Evolutionary conservation across 1,140 invertebrate genomes (phyloP), one percentile per base, ranked within the genome.

Genomic region (Maconellicoccus hirsutus): DNA sequence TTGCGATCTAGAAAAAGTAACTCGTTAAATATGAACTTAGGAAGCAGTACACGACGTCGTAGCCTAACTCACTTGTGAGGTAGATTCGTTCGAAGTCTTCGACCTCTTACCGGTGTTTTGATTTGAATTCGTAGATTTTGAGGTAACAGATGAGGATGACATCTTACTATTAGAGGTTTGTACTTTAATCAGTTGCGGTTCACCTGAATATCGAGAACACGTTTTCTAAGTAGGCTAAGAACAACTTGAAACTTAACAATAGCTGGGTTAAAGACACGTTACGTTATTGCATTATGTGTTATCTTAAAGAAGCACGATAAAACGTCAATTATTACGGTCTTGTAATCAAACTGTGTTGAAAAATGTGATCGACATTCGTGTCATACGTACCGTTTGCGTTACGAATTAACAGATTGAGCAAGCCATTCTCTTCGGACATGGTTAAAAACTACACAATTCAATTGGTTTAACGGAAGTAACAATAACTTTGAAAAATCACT

Each of bases 121-220:
- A 66, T 66, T 66, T 3, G 61, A 6, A 66, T 25, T 66, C 4
- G 25, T 4, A 66, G 21, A 10, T 26, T 66, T 66, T 10, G 61
- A 10, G 6, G 25, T 10, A 66, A 52, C 42, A 8, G 6, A 6
- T 3, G 61, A 66, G 22, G 61, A 6, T 1, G 25, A 6, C 25
- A 66, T 8, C 25, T 66, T 66, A 26, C 25, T 66, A 66, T 12
- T 26, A 23, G 61, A 66, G 10, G 61, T 66, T 66, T 66, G 61
- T 26, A 66, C 61, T 26, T 66, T 66, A 8, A 66, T 66, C 10
- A 66, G 25, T 22, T 66, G 61, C 3, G 61, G 61, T 66, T 66
- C 61, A 26, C 61, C 61, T 66, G 22, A 4, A 23, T 52, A 52
- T 3, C 42, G 42, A 52, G 42, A 52, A 16, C 42, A 52, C 42